Percentiles rank a stretch among this genome's conserved stretches.
Conservation (phyloP, 1,140 invertebrate species). For the Atta colombica region DNA sequence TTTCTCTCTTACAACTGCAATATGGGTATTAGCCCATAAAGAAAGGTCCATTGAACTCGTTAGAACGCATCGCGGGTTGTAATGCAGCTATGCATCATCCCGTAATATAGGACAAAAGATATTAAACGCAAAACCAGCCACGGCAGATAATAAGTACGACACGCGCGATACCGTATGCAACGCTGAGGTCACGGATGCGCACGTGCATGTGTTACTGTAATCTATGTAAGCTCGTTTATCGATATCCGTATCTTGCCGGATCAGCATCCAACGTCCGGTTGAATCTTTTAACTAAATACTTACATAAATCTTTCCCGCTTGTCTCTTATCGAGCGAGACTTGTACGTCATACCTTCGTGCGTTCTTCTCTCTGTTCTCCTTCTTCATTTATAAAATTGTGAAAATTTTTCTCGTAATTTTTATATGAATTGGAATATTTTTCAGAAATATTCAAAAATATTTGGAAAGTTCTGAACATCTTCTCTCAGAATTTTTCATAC, state of each 20-base stretch:
- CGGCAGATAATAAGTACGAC: slow-evolving; percentile 28
- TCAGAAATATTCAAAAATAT: too few relatives aligned
- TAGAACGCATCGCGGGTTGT: slow-evolving; percentile 48
- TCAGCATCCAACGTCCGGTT: slow-evolving; percentile 46
- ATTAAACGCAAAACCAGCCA: slow-evolving; percentile 68
- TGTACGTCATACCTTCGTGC: neutral
- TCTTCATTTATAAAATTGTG: neutral
- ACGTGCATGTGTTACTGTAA: neutral
- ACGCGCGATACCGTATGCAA: slow-evolving; percentile 20
- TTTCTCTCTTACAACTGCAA: neutral
- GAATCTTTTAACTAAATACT: slow-evolving; percentile 26
- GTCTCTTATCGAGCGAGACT: neutral
- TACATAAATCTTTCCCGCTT: slow-evolving; percentile 22
- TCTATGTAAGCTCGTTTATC: slow-evolving; percentile 19
- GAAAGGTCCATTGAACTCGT: slow-evolving; percentile 80
- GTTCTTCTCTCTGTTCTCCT: neutral
- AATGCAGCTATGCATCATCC: slow-evolving; percentile 59
- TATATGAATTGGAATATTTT: too few relatives aligned
- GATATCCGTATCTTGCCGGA: slow-evolving; percentile 21
- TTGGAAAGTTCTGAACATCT: too few relatives aligned
- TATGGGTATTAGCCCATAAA: slow-evolving; percentile 67
- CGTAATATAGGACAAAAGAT: slow-evolving; percentile 67
- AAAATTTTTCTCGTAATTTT: too few relatives aligned
- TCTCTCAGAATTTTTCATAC: too few relatives aligned
- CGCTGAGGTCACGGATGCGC: slow-evolving; percentile 20